Conservation (phyloP, 2,113 vertebrate genomes). For the Misgurnus mizolepis region DNA sequence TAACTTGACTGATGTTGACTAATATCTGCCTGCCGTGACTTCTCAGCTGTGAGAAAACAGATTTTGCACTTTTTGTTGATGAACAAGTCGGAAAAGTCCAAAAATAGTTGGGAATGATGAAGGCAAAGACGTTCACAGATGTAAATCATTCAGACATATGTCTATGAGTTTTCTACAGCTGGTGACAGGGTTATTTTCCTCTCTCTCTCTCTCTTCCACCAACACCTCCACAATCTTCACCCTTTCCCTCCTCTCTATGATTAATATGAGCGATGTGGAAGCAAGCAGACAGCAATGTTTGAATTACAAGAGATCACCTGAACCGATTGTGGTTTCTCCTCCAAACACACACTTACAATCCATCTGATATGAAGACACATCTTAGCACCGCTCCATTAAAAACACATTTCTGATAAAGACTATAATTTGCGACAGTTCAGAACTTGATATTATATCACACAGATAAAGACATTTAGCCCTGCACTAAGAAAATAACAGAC, state of each 20-base stretch:
- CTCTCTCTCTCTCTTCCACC: neutral
- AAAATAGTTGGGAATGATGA: constrained; percentile 22
- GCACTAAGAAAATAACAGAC: too few relatives aligned
- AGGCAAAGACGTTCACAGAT: constrained; percentile 4
- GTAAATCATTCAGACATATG: constrained; percentile 34
- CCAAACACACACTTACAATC: neutral
- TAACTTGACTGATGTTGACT: constrained; percentile 28
- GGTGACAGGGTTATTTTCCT: constrained; percentile 15
- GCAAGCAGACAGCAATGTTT: constrained; percentile 60
- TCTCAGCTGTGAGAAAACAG: constrained; percentile 23
- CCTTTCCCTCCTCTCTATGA: constrained; percentile 62
- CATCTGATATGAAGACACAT: too few relatives aligned
- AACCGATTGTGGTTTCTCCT: neutral
- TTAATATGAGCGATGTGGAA: constrained; percentile 74
- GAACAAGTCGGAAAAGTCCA: constrained; percentile 15
- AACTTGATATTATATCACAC: too few relatives aligned
- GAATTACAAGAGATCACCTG: neutral
- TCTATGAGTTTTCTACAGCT: constrained; percentile 8
- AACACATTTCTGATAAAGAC: too few relatives aligned
- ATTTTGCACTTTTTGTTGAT: constrained; percentile 29
- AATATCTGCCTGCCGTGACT: neutral
- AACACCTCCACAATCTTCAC: neutral
- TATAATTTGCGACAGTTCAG: too few relatives aligned
- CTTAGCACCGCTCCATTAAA: too few relatives aligned
- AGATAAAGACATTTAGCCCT: too few relatives aligned